Percentiles rank a stretch among this genome's conserved stretches.
phyloP scores from a whole-genome alignment of 2,113 vertebrate genomes.

The Condylura cristata region DNA sequence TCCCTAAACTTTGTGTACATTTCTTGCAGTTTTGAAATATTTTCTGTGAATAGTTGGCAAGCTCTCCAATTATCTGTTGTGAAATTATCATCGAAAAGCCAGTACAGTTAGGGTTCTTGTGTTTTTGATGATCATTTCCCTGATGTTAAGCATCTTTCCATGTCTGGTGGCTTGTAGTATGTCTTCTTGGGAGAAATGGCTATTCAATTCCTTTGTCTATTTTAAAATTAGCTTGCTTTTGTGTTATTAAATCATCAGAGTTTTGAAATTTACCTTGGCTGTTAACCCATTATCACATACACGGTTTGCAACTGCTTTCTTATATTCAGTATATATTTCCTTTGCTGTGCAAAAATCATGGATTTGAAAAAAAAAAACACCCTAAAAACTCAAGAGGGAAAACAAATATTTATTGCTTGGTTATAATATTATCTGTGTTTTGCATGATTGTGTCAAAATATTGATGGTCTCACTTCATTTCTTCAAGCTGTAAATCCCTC shows the following conservation, averaged over 20 bases:
- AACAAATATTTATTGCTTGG: neutral
- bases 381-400: neutral
- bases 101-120: neutral
- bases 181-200: neutral
- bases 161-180: neutral
- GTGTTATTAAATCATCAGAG: neutral
- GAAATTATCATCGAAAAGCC: neutral
- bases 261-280: neutral
- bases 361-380: neutral
- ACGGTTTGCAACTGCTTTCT: neutral
- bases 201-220: neutral
- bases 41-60: neutral
- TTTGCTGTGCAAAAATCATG: neutral
- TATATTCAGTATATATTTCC: neutral
- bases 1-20: neutral
- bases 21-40: constrained; percentile 34
- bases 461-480: neutral
- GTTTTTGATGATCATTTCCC: neutral
- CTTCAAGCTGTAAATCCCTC: neutral
- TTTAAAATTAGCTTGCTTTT: neutral
- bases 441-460: neutral
- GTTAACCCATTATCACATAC: neutral
- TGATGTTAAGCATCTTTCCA: neutral
- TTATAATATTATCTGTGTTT: neutral
- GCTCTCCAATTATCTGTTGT: neutral